A percentile compares a stretch with the other conserved stretches of the same genome.
Conservation (phyloP, 2,797 vertebrate species). For the Chrysocyon brachyurus region DNA sequence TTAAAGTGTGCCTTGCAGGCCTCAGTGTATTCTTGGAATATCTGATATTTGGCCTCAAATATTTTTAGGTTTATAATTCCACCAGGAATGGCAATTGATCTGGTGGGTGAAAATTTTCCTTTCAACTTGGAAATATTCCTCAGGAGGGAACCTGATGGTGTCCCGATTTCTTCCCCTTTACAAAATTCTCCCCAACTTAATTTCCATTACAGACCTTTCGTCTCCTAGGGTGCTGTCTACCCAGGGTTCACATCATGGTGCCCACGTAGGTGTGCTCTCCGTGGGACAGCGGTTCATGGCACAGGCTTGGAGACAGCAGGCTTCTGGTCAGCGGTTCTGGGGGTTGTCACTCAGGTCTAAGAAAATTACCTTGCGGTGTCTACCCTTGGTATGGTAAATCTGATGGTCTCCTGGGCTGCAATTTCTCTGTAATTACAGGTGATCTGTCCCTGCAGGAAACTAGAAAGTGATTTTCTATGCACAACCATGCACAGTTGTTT, state of each 20-base stretch:
- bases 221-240: neutral
- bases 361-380: neutral
- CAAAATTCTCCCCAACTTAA: neutral
- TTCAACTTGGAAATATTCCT: neutral
- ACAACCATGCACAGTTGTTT: neutral
- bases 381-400: neutral
- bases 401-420: neutral
- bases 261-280: neutral
- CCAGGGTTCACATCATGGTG: neutral
- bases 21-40: neutral
- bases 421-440: neutral
- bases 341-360: neutral
- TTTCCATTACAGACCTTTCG: neutral
- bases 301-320: neutral
- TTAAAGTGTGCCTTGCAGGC: neutral
- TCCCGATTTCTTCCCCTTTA: neutral
- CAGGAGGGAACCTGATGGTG: neutral
- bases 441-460: neutral
- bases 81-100: neutral
- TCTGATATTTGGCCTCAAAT: slow-evolving; percentile 6
- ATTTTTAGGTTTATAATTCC: slow-evolving; percentile 47
- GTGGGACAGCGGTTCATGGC: neutral
- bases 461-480: slow-evolving; percentile 34
- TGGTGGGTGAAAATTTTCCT: neutral
- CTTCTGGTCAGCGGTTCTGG: neutral